These are phyloP conservation scores for Rhagonycha fulva DNA, from an alignment of 2,888 invertebrate species.

Conservation along the genomic window DNA sequence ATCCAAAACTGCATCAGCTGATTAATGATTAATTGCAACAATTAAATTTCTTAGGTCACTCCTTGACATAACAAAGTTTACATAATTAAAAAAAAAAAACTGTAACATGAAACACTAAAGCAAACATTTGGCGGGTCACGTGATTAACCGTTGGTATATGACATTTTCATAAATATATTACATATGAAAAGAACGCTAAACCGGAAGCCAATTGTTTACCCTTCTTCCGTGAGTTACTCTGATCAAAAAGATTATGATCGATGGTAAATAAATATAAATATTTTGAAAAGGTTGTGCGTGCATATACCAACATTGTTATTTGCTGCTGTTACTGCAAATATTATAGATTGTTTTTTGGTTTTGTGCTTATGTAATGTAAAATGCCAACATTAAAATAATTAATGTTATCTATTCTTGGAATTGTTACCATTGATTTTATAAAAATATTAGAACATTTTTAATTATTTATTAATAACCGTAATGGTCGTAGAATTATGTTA, in stretches of 20 bases:
- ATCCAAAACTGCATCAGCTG: not conserved
- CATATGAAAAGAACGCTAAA: conserved; percentile 26
- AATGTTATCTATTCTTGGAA: not conserved
- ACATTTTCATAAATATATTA: conserved; percentile 30
- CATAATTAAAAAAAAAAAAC: not conserved
- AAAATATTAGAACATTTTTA: not conserved
- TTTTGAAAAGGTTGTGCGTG: conserved; percentile 25
- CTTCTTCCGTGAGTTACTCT: conserved; percentile 34
- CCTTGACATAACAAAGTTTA: not conserved
- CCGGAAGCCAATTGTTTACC: conserved; percentile 33
- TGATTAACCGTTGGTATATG: conserved; percentile 26
- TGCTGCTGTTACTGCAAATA: conserved; percentile 25
- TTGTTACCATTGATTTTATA: not conserved
- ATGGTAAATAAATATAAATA: conserved; percentile 33
- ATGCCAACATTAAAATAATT: not conserved
- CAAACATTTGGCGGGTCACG: conserved; percentile 26
- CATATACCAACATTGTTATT: conserved; percentile 8
- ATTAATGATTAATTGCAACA: not conserved
- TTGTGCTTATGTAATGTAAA: conserved; percentile 4
- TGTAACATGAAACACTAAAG: conserved; percentile 11
- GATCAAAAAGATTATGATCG: conserved; percentile 34
- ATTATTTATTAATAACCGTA: not conserved
- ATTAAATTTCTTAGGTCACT: not conserved
- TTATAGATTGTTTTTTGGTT: conserved; percentile 22
- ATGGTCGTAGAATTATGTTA: not conserved